Conservation (phyloP, 2,888 invertebrate genomes). For the Aspidiotus destructor region DNA sequence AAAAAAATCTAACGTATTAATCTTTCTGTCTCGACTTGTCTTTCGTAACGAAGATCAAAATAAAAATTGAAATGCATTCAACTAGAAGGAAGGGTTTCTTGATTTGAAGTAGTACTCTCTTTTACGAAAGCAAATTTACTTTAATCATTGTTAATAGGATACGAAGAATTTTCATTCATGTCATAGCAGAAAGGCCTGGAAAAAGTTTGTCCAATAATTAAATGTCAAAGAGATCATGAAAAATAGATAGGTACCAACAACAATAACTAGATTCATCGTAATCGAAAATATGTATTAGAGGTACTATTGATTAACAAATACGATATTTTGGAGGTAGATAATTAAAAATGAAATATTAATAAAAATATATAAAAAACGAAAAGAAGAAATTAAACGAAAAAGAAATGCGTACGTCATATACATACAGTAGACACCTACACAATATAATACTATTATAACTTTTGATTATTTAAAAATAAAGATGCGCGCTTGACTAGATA, state of each 20-base stretch:
- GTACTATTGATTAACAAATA: slow-evolving; percentile 24
- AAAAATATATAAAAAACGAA: slow-evolving; percentile 17
- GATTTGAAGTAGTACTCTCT: no score
- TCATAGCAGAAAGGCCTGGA: no score
- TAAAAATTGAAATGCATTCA: no score
- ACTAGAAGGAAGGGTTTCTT: no score
- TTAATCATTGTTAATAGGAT: no score
- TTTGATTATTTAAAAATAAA: slow-evolving; percentile 6
- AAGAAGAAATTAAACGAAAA: not conserved
- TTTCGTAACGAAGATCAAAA: no score
- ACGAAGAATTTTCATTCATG: no score
- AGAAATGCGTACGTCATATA: slow-evolving; percentile 18
- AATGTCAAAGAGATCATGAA: slow-evolving; percentile 30
- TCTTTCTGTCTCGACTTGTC: no score
- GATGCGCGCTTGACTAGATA: slow-evolving; percentile 18
- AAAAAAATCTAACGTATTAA: no score
- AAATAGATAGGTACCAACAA: slow-evolving; percentile 17
- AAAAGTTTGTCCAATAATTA: no score
- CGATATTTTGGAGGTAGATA: slow-evolving; percentile 25
- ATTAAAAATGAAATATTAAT: slow-evolving; percentile 26
- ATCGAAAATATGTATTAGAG: slow-evolving; percentile 17
- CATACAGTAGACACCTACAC: no score
- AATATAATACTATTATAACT: not conserved
- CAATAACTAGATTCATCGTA: slow-evolving; percentile 22
- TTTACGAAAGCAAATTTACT: no score